Evolutionary conservation across 2,888 invertebrate species (phyloP), one percentile per base, ranked within the genome.

Genomic region (Netelia virgata): DNA sequence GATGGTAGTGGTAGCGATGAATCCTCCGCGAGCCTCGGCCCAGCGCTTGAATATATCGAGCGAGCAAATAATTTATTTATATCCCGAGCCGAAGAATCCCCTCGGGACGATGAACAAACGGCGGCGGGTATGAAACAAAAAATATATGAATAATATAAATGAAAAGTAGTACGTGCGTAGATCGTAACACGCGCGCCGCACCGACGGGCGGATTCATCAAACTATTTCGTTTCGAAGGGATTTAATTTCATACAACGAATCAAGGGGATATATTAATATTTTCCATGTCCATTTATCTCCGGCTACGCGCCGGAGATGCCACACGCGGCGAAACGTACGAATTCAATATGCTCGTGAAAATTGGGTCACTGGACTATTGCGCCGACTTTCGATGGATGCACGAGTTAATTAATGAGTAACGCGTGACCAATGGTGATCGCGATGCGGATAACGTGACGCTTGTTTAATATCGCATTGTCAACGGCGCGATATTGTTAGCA

Each of bases 331-430:
- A 53, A 69, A 53, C 47, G 28, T 69, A 23, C 14, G 61, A 73
- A 47, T 73, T 47, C 47, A 20, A 18, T 16, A 14, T 43, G 59
- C 10, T 59, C 41, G 28, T 16, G 10, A 59, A 72, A 66, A 82
- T 77, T 76, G 50, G 64, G 66, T 70, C 72, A 50, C 36, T 36
- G 1, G 57, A 14, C 76, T 66, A 64, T 77, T 77, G 64, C 72
- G 28, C 23, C 66, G 59, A 66, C 64, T 43, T 70, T 72, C 72
- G 76, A 82, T 68, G 59, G 64, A 59, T 72, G 36, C 36, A 10
- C 47, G 75, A 75, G 63, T 64, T 77, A 82, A 66, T 76, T 82
- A 72, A 82, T 72, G 76, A 82, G 68, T 66, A 36, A 66, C 76
- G 72, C 76, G 66, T 50, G 76, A 73, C 55, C n/a, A n/a, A 41